phyloP scores from a whole-genome alignment of 2,797 vertebrate species.

The Acrossocheilus wenchowensis region DNA sequence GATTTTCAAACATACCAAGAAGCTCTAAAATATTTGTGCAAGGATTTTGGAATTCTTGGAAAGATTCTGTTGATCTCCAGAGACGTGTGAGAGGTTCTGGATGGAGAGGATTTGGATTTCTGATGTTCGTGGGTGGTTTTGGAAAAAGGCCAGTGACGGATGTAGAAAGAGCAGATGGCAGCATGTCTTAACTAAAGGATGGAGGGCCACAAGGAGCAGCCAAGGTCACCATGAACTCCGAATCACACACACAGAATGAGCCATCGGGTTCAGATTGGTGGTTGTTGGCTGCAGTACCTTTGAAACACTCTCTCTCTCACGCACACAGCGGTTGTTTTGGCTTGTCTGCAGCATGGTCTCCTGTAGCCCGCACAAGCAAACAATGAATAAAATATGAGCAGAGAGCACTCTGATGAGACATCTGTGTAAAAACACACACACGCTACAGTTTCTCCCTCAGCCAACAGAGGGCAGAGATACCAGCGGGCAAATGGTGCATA shows the following conservation, averaged over 20 bases:
- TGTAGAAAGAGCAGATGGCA: conserved; percentile 46
- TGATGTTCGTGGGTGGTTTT: background rate
- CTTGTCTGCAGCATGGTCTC: conserved; percentile 18
- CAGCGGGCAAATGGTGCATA: background rate
- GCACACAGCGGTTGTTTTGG: conserved; percentile 35
- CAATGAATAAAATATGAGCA: conserved; percentile 46
- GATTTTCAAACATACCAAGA: conserved; percentile 3
- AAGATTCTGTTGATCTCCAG: background rate
- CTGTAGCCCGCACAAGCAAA: conserved; percentile 36
- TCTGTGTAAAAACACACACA: conserved; percentile 10
- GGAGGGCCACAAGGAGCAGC: conserved; percentile 1
- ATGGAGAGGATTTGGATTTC: conserved; percentile 8
- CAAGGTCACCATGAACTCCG: conserved; percentile 40
- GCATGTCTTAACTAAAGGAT: conserved; percentile 38
- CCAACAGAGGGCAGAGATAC: conserved; percentile 35
- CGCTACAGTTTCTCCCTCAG: conserved; percentile 5
- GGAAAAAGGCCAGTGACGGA: conserved; percentile 34
- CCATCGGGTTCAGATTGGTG: background rate
- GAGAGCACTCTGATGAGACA: conserved; percentile 26
- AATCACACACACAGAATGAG: conserved; percentile 2
- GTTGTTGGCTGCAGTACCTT: conserved; percentile 16
- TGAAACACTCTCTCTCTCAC: background rate
- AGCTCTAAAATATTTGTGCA: conserved; percentile 2
- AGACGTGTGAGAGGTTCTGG: background rate
- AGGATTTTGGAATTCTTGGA: conserved; percentile 13